A percentile compares a stretch with the other conserved stretches of the same genome.
phyloP scores from a whole-genome alignment of 1,140 invertebrate genomes.

The Rhagoletis pomonella region DNA sequence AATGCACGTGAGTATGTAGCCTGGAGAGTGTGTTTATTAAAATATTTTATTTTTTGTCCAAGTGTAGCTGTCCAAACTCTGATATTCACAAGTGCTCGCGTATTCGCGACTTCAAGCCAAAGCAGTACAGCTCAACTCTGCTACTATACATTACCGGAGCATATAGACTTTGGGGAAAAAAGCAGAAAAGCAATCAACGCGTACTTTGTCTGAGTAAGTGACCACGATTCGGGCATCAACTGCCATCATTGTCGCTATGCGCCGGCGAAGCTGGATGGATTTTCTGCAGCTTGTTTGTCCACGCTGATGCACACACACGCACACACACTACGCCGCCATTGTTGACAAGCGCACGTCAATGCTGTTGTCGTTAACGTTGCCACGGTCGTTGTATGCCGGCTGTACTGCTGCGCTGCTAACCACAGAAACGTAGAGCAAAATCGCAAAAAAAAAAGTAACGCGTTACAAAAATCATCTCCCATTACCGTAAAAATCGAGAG shows the following conservation, averaged over 20 bases:
- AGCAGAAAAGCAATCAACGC: slow-evolving; percentile 14
- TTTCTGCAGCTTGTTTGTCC: slow-evolving; percentile 1
- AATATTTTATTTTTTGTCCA: background rate
- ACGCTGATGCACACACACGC: background rate
- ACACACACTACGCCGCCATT: background rate
- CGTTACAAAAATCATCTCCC: slow-evolving; percentile 6
- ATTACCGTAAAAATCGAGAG: slow-evolving; percentile 40
- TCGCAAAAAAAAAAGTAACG: background rate
- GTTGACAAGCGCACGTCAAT: slow-evolving; percentile 37
- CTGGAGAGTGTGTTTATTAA: background rate
- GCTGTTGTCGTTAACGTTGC: background rate
- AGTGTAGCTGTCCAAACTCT: background rate
- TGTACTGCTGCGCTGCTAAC: background rate
- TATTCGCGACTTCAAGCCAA: slow-evolving; percentile 27
- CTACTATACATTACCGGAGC: background rate
- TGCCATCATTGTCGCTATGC: slow-evolving; percentile 18
- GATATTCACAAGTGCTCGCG: background rate
- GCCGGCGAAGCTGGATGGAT: slow-evolving; percentile 22
- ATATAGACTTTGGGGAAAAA: too few relatives aligned
- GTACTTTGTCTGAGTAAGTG: slow-evolving; percentile 23
- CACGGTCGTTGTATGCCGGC: too few relatives aligned
- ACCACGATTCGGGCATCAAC: slow-evolving; percentile 48
- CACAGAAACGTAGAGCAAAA: slow-evolving; percentile 2
- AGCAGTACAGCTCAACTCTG: background rate
- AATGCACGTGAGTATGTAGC: background rate